Evolutionary conservation across 2,113 vertebrate genomes (phyloP), one percentile per base, ranked within the genome.

Genomic region (Siniperca knerii): DNA sequence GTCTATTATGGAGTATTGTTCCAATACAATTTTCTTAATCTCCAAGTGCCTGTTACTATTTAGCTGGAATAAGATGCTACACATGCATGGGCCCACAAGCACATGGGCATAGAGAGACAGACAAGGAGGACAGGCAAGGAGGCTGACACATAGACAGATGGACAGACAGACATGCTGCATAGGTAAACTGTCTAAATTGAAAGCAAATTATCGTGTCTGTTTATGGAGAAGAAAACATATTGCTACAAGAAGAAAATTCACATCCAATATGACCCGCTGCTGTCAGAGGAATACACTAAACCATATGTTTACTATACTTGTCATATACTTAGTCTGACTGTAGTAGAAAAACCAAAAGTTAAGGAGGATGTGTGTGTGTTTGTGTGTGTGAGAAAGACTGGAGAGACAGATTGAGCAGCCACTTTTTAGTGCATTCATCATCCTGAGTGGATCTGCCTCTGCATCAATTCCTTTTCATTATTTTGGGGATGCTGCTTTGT

Each of bases 1-100:
- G 66, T 89, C 75, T 79, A 84, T 89, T 83, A 88, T 83, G 68
- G 71, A 76, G 48, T 87, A 72, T 86, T 92, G 86, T 90, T 90
- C 79, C 87, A 79, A 37, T 77, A 33, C 75, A 72, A 67, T 88
- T 87, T 85, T 71, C 82, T 78, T 86, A 88, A 91, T 92, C 79
- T 90, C 74, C 64, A 65, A 76, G 72, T 77, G 75, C 61, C 81
- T 89, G 84, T 82, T 86, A 64, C 78, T 71, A 76, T 88, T 87
- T 76, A 87, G 23, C 80, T 23, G 23, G 58, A 79, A 81, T 77
- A 52, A 12, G 61, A 90, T 75, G 74, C 74, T 79, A 80, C 61
- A 42, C 58, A 0, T 68, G 81, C 42, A 69, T 5, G 0, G 54
- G 62, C 48, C 25, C 16, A 61, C 37, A 18, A 65, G 69, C 29